Conservation (phyloP, 2,797 vertebrate species). For the Acropternis orthonyx region DNA sequence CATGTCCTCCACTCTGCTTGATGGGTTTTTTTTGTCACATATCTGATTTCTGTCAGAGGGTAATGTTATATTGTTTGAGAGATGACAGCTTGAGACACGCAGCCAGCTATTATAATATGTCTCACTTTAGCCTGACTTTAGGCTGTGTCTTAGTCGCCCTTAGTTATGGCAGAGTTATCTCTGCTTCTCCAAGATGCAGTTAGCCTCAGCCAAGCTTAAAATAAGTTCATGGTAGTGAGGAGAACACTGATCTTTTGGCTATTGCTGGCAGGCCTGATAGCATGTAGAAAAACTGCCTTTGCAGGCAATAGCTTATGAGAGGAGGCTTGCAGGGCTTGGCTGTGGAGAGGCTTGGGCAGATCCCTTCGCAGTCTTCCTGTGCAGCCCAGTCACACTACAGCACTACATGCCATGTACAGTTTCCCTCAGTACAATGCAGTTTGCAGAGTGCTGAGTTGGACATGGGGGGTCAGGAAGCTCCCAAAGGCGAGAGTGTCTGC, state of each 20-base stretch:
- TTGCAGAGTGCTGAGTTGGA: not conserved
- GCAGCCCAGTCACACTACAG: fast-evolving
- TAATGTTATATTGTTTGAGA: conserved; percentile 63
- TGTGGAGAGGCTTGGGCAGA: not conserved
- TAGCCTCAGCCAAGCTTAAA: conserved; percentile 2
- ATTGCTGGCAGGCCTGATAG: not conserved
- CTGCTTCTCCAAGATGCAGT: not conserved
- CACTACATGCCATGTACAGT: fast-evolving
- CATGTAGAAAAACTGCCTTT: not conserved
- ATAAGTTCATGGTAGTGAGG: not conserved
- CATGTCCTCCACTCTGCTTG: conserved; percentile 45
- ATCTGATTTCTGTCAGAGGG: conserved; percentile 72
- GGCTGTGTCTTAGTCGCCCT: conserved; percentile 12
- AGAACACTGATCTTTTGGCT: not conserved
- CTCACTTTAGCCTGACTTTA: conserved; percentile 63
- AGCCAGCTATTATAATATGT: conserved; percentile 66
- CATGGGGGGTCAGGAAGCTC: not conserved
- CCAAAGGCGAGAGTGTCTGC: not conserved
- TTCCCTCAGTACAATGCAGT: not conserved
- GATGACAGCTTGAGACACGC: conserved; percentile 60
- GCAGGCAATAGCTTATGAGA: not conserved
- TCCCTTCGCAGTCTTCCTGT: fast-evolving
- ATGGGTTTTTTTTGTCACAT: conserved; percentile 55
- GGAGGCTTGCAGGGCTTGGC: not conserved
- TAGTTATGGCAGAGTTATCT: not conserved